Percentiles rank a stretch among this genome's conserved stretches.
phyloP scores from a whole-genome alignment of 2,888 invertebrate genomes.

The Campoplex nolae region DNA sequence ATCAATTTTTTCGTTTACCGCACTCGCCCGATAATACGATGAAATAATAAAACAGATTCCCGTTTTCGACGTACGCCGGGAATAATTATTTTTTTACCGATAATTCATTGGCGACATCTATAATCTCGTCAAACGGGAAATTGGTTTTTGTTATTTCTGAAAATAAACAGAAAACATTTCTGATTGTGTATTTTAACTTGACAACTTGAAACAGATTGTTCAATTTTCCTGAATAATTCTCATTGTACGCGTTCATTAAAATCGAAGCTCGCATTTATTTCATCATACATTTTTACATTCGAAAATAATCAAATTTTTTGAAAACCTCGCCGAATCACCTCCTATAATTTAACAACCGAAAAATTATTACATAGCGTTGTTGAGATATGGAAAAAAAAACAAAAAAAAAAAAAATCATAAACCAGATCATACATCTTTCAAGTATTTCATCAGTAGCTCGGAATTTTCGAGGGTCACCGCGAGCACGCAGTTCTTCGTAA shows the following conservation, averaged over 20 bases:
- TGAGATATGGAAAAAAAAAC: background rate
- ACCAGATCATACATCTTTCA: constrained; percentile 4
- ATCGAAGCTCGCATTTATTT: no score
- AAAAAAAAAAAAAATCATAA: background rate
- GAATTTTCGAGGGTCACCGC: constrained; percentile 57
- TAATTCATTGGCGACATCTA: background rate
- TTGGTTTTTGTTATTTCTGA: no score
- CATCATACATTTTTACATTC: no score
- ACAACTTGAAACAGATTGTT: background rate
- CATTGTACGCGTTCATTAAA: no score
- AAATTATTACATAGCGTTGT: no score
- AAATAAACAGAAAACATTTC: background rate
- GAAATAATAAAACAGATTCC: background rate
- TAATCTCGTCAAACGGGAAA: no score
- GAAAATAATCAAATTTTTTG: background rate
- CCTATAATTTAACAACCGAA: no score
- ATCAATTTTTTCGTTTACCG: background rate
- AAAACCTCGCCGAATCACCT: no score
- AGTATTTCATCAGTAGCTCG: constrained; percentile 30
- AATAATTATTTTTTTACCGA: background rate
- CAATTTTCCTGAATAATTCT: background rate
- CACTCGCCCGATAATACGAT: background rate
- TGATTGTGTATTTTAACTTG: background rate
- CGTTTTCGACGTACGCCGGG: background rate
- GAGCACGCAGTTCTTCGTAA: constrained; percentile 44